A percentile compares a stretch with the other conserved stretches of the same genome.
Evolutionary conservation across 2,113 vertebrate genomes (phyloP).

Genomic region (Phylloscopus whistleri): DNA sequence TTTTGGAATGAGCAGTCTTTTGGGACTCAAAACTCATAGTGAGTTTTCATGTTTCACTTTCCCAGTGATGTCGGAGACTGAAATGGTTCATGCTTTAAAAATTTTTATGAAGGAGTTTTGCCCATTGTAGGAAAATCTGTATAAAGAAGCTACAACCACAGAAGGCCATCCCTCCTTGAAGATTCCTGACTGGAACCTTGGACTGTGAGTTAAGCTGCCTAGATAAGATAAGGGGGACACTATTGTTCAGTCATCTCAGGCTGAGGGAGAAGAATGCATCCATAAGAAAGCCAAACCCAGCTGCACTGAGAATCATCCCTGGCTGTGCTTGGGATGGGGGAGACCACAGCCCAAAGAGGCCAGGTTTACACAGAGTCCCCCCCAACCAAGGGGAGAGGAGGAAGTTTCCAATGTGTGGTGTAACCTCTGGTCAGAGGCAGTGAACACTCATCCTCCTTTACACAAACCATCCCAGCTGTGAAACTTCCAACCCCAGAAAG

Average conservation of each 20-base stretch:
- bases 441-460: background rate
- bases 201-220: background rate
- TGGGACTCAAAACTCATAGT: background rate
- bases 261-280: no score
- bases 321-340: background rate
- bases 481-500: accelerated
- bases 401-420: accelerated
- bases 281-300: background rate
- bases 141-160: background rate
- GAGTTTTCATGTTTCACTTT: background rate
- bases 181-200: background rate
- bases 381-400: accelerated
- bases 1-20: background rate
- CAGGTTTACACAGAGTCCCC: background rate
- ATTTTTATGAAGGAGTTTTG: background rate
- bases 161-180: background rate
- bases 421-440: background rate
- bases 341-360: background rate
- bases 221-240: background rate
- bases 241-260: background rate
- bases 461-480: background rate
- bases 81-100: background rate
- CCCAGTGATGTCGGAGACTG: background rate
- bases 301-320: background rate
- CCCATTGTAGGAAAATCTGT: background rate